These are phyloP conservation scores for Sipha flava DNA, from an alignment of 1,140 invertebrate species.

Conservation along the genomic window DNA sequence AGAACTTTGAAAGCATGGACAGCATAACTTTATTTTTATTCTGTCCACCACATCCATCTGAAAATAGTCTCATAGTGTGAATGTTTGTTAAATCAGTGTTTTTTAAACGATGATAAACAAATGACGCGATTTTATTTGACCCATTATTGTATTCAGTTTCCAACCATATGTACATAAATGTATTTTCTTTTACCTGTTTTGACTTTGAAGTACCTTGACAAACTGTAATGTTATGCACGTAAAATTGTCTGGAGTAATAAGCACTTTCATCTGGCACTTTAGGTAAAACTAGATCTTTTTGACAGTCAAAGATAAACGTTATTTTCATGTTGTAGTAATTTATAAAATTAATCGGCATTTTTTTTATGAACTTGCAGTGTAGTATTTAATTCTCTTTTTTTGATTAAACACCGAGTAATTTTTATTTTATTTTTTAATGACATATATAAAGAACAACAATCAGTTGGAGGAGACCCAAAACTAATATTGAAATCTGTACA, in stretches of 20 bases:
- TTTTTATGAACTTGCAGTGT: not conserved
- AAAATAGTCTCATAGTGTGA: constrained; percentile 16
- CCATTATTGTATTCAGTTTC: constrained; percentile 40
- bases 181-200: constrained; percentile 37
- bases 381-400: not conserved
- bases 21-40: constrained; percentile 33
- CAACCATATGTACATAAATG: constrained; percentile 39
- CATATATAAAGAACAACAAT: not conserved
- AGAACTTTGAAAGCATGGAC: constrained; percentile 36
- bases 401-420: not conserved
- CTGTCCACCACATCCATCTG: constrained; percentile 28
- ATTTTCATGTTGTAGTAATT: not conserved
- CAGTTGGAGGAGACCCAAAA: not conserved
- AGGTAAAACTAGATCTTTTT: not conserved
- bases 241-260: constrained; percentile 37
- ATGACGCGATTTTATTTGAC: constrained; percentile 40
- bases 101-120: constrained; percentile 37
- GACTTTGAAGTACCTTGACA: constrained; percentile 37
- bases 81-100: constrained; percentile 12
- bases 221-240: constrained; percentile 42
- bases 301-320: not conserved
- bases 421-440: not conserved
- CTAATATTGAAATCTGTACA: not conserved
- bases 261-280: not conserved
- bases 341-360: not conserved